A percentile compares a stretch with the other conserved stretches of the same genome.
Evolutionary conservation across 2,888 invertebrate species (phyloP).

Genomic region (Anagyrus pseudococci): DNA sequence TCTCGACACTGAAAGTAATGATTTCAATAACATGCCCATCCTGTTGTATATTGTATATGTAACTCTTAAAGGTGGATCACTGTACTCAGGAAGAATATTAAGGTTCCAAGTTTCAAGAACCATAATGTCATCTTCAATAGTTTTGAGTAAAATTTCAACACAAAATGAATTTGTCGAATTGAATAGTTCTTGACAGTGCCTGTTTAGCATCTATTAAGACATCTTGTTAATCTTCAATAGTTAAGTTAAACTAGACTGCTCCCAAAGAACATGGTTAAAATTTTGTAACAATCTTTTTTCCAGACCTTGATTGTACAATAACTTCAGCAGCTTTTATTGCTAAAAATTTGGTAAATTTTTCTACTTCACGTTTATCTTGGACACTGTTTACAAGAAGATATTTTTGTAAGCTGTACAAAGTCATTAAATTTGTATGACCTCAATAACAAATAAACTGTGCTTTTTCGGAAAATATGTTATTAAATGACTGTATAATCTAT

Average conservation of each 20-base stretch:
- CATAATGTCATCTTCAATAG: slow-evolving; percentile 88
- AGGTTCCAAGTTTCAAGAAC: slow-evolving; percentile 89
- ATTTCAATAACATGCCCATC: slow-evolving; percentile 91
- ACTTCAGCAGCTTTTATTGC: slow-evolving; percentile 88
- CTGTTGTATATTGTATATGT: slow-evolving; percentile 89
- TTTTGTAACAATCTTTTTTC: slow-evolving; percentile 82
- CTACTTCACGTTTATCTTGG: slow-evolving; percentile 81
- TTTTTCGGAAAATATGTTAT: no score
- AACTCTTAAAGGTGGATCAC: slow-evolving; percentile 71
- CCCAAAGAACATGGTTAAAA: slow-evolving; percentile 80
- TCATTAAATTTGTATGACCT: no score
- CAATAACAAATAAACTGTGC: no score
- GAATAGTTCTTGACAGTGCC: slow-evolving; percentile 69
- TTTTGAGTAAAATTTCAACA: slow-evolving; percentile 87
- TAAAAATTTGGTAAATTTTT: slow-evolving; percentile 88
- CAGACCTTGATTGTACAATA: slow-evolving; percentile 89
- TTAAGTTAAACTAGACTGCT: slow-evolving; percentile 91
- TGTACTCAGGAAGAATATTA: slow-evolving; percentile 71
- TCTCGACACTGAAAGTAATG: slow-evolving; percentile 86
- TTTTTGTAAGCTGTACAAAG: no score
- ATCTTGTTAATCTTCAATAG: slow-evolving; percentile 84
- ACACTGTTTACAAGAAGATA: no score
- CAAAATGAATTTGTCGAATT: slow-evolving; percentile 76
- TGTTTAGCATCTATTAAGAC: slow-evolving; percentile 82
- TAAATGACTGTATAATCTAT: no score